These are phyloP conservation scores for Agrypnus murinus DNA, from an alignment of 2,888 invertebrate genomes.

Conservation along the genomic window DNA sequence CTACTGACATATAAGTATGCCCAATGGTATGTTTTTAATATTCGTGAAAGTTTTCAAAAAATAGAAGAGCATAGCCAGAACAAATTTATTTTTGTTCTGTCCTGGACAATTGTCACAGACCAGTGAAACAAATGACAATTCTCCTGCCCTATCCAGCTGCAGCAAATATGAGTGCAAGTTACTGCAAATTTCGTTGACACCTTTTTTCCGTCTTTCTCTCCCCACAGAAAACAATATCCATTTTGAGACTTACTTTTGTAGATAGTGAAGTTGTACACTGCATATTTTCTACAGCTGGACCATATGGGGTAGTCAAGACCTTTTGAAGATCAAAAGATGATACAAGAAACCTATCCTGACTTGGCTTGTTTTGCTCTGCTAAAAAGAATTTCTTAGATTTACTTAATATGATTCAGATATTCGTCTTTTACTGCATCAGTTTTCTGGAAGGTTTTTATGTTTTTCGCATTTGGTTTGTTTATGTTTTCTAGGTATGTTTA, in stretches of 20 bases:
- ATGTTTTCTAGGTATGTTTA: too few relatives aligned
- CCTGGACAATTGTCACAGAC: constrained; percentile 4
- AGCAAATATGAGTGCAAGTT: not conserved
- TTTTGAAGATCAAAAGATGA: not conserved
- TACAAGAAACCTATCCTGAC: not conserved
- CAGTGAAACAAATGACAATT: too few relatives aligned
- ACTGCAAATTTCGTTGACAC: not conserved
- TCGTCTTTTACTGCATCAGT: too few relatives aligned
- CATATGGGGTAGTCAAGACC: not conserved
- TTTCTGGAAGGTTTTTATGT: too few relatives aligned
- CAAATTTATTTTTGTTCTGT: constrained; percentile 21
- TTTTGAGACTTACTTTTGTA: not conserved
- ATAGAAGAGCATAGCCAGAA: not conserved
- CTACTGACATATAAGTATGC: not conserved
- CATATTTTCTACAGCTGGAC: constrained; percentile 3
- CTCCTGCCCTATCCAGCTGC: not conserved
- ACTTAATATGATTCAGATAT: too few relatives aligned
- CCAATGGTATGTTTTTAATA: not conserved
- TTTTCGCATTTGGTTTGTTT: too few relatives aligned
- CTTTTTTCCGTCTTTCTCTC: too few relatives aligned
- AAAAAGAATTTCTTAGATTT: too few relatives aligned
- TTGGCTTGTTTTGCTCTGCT: too few relatives aligned
- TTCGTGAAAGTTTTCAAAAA: not conserved
- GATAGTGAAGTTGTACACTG: too few relatives aligned
- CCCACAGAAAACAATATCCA: not conserved